Evolutionary conservation across 2,888 invertebrate species (phyloP).

Genomic region (Synanthedon vespiformis): DNA sequence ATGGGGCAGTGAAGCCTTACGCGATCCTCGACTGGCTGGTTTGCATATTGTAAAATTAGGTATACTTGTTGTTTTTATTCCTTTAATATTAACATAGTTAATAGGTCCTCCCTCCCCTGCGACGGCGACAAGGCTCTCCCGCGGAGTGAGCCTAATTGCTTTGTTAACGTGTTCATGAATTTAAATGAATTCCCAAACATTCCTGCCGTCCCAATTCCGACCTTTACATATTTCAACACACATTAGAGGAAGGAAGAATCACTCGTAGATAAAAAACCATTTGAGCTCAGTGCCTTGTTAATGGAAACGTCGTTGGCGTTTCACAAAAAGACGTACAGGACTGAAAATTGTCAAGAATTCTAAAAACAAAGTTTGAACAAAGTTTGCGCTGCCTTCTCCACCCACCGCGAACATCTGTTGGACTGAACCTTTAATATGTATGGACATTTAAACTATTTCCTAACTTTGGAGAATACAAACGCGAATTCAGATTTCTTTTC

Average conservation of each 20-base stretch:
- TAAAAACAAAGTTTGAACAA: not conserved
- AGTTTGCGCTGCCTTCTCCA: not conserved
- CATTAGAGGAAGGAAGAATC: not conserved
- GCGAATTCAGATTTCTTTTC: too few relatives aligned
- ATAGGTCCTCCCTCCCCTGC: too few relatives aligned
- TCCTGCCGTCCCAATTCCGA: not conserved
- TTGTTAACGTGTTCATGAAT: conserved; percentile 43
- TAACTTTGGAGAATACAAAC: too few relatives aligned
- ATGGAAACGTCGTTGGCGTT: not conserved
- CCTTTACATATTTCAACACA: conserved; percentile 5
- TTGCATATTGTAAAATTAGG: not conserved
- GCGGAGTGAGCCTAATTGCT: conserved; percentile 19
- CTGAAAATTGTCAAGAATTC: not conserved
- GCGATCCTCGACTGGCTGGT: not conserved
- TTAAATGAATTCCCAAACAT: conserved; percentile 26
- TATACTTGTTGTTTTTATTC: too few relatives aligned
- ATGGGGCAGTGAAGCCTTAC: not conserved
- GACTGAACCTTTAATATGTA: not conserved
- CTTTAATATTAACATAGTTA: too few relatives aligned
- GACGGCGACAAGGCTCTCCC: not conserved
- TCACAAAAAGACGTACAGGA: not conserved
- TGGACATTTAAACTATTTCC: not conserved
- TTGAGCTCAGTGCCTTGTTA: not conserved
- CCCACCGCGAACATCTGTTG: not conserved
- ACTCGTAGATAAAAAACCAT: not conserved